Base-by-base conservation (phyloP, 2,888 invertebrate species). In the Cinara cedri region DNA sequence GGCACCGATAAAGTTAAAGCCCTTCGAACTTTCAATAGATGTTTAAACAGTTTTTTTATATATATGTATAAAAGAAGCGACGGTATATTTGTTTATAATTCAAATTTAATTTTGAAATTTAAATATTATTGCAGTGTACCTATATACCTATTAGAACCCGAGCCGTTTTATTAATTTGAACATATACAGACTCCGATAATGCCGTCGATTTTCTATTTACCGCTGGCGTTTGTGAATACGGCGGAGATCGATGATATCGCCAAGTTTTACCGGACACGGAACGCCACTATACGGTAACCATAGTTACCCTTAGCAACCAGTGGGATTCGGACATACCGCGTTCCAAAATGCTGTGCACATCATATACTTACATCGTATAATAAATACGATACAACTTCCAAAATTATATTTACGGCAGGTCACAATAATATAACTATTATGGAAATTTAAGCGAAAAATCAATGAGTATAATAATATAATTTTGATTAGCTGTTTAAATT, bases 301-400 rank as follows among this genome's bases (percentile, higher is more conserved):
- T 75, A 24, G 66, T 24, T 72, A 72, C 72, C 46, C 72, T 26
- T 72, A 72, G 72, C 72, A 72, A 72, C 72, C 60, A 60, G 60
- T 49, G 46, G 16, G 14, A 60, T 72, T 72, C 19, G 13, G 13
- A 26, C 2, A 0, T 24, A n/a, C 46, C 26, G 13, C 42, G 46
- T 72, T 26, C 4, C 60, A 72, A 19, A 60, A 72, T 26, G 16
- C n/a, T n/a, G n/a, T n/a, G n/a, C n/a, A n/a, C n/a, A n/a, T n/a
- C n/a, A 16, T 34, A 51, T 54, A 54, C 26, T 26, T 54, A 34
- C 6, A 51, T 19, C 6, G 34, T 49, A 51, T n/a, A 34, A 54
- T 34, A 54, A n/a, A n/a, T n/a, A n/a, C n/a, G n/a, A n/a, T n/a
- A n/a, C n/a, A n/a, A 54, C 1, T 19, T 70, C 16, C 70, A 54